phyloP scores from a whole-genome alignment of 2,888 invertebrate genomes.

The Clanis bilineata region DNA sequence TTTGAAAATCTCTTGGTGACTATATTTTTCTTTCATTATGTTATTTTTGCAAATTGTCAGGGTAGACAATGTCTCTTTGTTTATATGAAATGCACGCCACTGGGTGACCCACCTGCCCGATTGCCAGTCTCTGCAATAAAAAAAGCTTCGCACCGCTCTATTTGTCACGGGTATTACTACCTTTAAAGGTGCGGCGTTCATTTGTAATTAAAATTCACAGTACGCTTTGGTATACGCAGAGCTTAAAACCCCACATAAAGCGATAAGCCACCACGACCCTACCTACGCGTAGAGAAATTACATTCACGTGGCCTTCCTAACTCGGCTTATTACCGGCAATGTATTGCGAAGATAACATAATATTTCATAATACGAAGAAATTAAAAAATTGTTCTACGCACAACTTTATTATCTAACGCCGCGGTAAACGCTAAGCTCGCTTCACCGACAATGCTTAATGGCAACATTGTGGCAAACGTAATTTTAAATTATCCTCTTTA shows the following conservation, averaged over 20 bases:
- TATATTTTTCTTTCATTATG: too few relatives aligned
- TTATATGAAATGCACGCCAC: too few relatives aligned
- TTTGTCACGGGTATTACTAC: too few relatives aligned
- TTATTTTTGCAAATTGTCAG: too few relatives aligned
- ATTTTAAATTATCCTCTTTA: constrained; percentile 75
- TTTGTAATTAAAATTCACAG: constrained; percentile 11
- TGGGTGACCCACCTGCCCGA: too few relatives aligned
- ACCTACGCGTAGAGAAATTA: neutral
- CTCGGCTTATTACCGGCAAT: neutral
- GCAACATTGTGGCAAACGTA: constrained; percentile 64
- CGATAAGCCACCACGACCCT: constrained; percentile 8
- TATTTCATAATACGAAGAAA: neutral
- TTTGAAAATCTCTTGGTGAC: too few relatives aligned
- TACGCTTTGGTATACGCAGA: neutral
- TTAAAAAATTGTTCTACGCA: constrained; percentile 32
- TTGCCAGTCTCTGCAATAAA: too few relatives aligned
- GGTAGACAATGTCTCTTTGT: too few relatives aligned
- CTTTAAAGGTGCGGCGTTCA: neutral
- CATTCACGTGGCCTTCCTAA: neutral
- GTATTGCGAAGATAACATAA: constrained; percentile 4
- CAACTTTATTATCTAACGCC: constrained; percentile 11
- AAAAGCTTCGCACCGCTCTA: too few relatives aligned
- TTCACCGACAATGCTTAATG: constrained; percentile 59
- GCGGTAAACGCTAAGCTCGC: constrained; percentile 33
- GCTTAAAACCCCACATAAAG: constrained; percentile 1